Evolutionary conservation across 92 coral and sea anemone genomes (phyloP), one percentile per base, ranked within the genome.

Genomic region (Phymanthus crucifer): DNA sequence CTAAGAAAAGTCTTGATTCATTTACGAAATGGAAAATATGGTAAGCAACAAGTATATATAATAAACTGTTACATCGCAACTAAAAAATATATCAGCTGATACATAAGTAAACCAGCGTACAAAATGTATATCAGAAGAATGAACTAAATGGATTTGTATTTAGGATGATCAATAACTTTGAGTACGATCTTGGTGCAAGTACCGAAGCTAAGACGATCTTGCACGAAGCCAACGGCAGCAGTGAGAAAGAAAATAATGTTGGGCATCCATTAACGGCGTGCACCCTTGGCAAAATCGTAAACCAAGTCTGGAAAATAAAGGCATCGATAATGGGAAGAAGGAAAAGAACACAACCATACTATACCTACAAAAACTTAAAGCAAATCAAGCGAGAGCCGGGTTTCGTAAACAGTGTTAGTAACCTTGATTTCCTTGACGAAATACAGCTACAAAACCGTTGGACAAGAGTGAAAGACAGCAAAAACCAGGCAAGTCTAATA

Each of bases 1-100:
- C 67, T 7, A 58, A 58, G 67, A 58, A 26, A 58, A 58, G 67
- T 7, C 67, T 58, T 9, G 67, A 58, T 58, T 58, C 67, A 17
- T 58, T 58, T 26, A 58, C 67, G 21, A 58, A 18, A 58, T 58
- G 67, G 67, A 58, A 58, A 58, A 58, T 58, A 23, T 58, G 67
- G 67, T 58, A 58, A 58, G 67, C 31, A 4, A 6, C n/a, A 58
- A 4, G 5, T 13, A 43, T 13, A 13, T 43, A 5, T 13, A 43
- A 43, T 6, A 43, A 5, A 43, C 13, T 43, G 48, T 43, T 13
- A 13, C 48, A n/a, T n/a, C n/a, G n/a, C n/a, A n/a, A n/a, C n/a
- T n/a, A n/a, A 43, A 43, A 43, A 43, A 6, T 43, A 6, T 43
- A 6, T 43, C 5, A 43, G 48, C 48, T 43, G 5, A 43, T 6